phyloP scores from a whole-genome alignment of 2,797 vertebrate genomes.

The Anguilla megastoma region DNA sequence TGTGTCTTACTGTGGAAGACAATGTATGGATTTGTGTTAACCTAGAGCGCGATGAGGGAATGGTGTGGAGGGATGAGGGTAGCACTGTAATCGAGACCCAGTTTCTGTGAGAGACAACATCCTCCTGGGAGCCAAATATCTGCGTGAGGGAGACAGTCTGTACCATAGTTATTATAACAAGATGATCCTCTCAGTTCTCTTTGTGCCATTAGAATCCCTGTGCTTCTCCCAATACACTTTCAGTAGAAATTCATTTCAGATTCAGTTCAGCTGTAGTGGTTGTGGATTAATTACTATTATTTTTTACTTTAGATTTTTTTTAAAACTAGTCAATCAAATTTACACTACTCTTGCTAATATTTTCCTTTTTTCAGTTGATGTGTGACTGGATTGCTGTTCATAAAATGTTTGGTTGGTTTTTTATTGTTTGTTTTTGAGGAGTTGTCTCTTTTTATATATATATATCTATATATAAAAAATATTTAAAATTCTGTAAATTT shows the following conservation, averaged over 20 bases:
- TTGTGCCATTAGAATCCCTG: slow-evolving; percentile 63
- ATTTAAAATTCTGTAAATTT: slow-evolving; percentile 44
- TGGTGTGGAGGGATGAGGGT: background rate
- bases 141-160: slow-evolving; percentile 32
- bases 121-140: background rate
- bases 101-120: slow-evolving; percentile 17
- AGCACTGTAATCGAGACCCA: background rate
- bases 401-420: slow-evolving; percentile 53
- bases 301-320: slow-evolving; percentile 45
- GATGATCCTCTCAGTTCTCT: slow-evolving; percentile 36
- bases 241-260: slow-evolving; percentile 36
- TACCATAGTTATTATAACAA: slow-evolving; percentile 51
- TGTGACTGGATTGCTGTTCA: slow-evolving; percentile 61
- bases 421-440: slow-evolving; percentile 50
- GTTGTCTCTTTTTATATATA: slow-evolving; percentile 21
- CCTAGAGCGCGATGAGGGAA: background rate
- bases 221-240: slow-evolving; percentile 43
- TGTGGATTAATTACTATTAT: slow-evolving; percentile 43
- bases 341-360: slow-evolving; percentile 49
- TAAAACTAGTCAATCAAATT: slow-evolving; percentile 34
- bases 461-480: background rate
- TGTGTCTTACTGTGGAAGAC: background rate
- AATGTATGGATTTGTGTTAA: background rate
- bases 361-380: slow-evolving; percentile 42
- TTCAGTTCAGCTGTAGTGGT: slow-evolving; percentile 58